Percentiles rank a stretch among this genome's conserved stretches.
These are phyloP conservation scores for Heliothis virescens DNA, from an alignment of 1,140 invertebrate genomes.

Conservation along the genomic window DNA sequence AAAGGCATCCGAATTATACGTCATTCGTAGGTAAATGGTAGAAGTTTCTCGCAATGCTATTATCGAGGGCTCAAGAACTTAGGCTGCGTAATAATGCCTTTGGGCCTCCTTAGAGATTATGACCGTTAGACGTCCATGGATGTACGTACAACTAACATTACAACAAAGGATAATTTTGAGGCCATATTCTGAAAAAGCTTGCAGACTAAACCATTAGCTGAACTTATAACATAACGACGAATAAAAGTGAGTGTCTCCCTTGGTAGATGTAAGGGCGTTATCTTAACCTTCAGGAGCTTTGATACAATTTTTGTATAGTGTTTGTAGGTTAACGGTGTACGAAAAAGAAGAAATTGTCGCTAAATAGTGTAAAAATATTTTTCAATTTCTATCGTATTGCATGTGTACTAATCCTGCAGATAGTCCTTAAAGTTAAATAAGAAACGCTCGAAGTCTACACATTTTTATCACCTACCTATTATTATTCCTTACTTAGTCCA, in stretches of 20 bases:
- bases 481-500: slow-evolving; percentile 8
- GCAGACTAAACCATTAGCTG: neutral
- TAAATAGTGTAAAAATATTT: neutral
- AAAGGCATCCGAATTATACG: slow-evolving; percentile 51
- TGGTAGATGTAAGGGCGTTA: neutral
- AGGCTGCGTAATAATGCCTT: slow-evolving; percentile 58
- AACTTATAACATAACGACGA: slow-evolving; percentile 16
- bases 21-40: slow-evolving; percentile 57
- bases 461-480: too few species aligned
- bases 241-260: slow-evolving; percentile 26
- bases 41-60: slow-evolving; percentile 59
- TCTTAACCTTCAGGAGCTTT: slow-evolving; percentile 8
- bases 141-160: slow-evolving; percentile 43
- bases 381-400: neutral
- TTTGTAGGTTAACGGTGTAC: neutral
- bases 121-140: slow-evolving; percentile 50
- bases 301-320: neutral
- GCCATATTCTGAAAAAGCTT: neutral
- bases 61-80: slow-evolving; percentile 58
- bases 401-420: too few species aligned
- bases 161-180: slow-evolving; percentile 45
- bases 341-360: neutral
- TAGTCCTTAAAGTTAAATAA: too few species aligned
- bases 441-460: too few species aligned
- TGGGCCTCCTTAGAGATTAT: slow-evolving; percentile 59